Conservation (phyloP, 2,113 vertebrate genomes). For the Centrocercus urophasianus region DNA sequence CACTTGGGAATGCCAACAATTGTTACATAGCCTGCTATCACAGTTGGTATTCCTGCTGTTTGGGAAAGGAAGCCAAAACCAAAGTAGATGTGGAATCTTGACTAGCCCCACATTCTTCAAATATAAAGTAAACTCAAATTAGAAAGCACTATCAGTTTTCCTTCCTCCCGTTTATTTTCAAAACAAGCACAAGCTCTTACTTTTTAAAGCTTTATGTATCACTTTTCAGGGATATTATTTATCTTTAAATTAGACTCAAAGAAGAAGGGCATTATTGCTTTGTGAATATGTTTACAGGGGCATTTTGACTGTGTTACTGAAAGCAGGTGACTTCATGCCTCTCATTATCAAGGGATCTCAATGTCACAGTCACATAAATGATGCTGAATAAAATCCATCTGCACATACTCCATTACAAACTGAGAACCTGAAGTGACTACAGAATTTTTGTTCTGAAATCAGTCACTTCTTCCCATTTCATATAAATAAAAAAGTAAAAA, state of each 20-base stretch:
- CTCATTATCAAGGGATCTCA: not conserved
- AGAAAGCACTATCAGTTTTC: not conserved
- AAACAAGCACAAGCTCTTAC: not conserved
- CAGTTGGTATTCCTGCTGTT: not conserved
- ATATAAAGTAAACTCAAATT: not conserved
- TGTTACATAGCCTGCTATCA: slow-evolving; percentile 7
- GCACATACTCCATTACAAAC: not conserved
- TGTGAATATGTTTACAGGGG: not conserved
- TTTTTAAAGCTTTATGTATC: not conserved
- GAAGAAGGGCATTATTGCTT: not conserved
- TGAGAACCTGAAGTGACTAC: not conserved
- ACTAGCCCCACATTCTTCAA: not conserved
- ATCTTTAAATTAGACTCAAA: not conserved
- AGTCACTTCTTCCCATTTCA: not conserved
- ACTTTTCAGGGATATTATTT: not conserved
- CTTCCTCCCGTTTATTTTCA: not conserved
- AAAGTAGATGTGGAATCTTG: not conserved
- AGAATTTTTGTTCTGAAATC: not conserved
- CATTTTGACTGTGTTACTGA: not conserved
- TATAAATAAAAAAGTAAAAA: not conserved
- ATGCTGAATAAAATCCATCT: not conserved
- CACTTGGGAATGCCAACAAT: slow-evolving; percentile 34
- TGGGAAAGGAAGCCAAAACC: not conserved
- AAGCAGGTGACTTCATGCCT: not conserved
- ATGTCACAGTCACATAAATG: not conserved